Base-by-base conservation (phyloP, 2,888 invertebrate genomes). In the Lasius platythorax region DNA sequence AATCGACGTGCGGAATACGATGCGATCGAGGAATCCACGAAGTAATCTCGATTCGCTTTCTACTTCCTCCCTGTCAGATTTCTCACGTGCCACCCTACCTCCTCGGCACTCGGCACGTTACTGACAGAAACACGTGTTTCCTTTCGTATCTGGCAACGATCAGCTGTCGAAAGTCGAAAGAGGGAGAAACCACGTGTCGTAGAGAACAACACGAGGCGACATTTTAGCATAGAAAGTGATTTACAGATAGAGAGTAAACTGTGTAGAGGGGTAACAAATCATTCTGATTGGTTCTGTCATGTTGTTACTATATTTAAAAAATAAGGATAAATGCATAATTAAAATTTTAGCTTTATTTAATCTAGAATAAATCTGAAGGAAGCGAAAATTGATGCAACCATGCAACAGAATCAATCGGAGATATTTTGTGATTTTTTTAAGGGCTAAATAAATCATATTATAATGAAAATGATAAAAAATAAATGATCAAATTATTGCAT, bases 81-180 rank as follows among this genome's bases (percentile, higher is more conserved):
- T n/a, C 87, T 86, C 9, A 89, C 76, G 30, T 85, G 88, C 28
- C 90, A 23, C 23, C 23, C 23, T 85, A 88, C 28, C 90, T 82
- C 72, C 90, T 93, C 85, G 91, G 89, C 92, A 93, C 90, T 93
- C 85, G 91, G 89, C 92, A 93, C 92, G 86, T 90, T 92, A 85
- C 30, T 5, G 28, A 11, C 6, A 12, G 2, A 23, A n/a, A 12
- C 5, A 2, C 1, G 23, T 40, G 15, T 50, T 33, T 79, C 61
- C 3, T 50, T 30, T 30, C n/a, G 33, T 58, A 72, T 79, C 30
- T 84, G 30, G 50, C 15, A 28, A 58, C 50, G 23, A 15, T 15
- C 43, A 28, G 15, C 1, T 23, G 40, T 43, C 12, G n/a, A 5
- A 66, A 11, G 40, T 43, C 12, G n/a, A 5, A 66, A 11, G 15